A percentile compares a stretch with the other conserved stretches of the same genome.
These are phyloP conservation scores for Gadopsis marmoratus DNA, from an alignment of 2,797 vertebrate species.

Conservation along the genomic window DNA sequence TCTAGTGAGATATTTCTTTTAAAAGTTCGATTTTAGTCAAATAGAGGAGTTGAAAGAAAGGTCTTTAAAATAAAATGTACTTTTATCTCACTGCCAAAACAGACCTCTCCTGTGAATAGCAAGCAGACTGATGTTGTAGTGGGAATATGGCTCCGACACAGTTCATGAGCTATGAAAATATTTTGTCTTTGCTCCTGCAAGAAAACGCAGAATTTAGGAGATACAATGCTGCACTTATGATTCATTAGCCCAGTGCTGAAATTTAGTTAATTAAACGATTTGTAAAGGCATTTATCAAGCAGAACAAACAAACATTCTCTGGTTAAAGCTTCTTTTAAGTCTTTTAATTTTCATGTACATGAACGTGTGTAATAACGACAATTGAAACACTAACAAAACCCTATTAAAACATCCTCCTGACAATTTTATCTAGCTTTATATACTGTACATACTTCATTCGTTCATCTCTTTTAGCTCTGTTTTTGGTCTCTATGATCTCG, in stretches of 20 bases:
- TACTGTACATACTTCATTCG: too few species aligned
- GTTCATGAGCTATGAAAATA: constrained; percentile 51
- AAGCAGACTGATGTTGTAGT: constrained; percentile 28
- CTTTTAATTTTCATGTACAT: too few species aligned
- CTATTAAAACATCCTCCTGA: too few species aligned
- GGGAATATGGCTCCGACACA: constrained; percentile 37
- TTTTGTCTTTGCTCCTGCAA: constrained; percentile 30
- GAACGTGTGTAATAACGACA: too few species aligned
- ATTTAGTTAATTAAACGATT: background rate
- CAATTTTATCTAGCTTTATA: too few species aligned
- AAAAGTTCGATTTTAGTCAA: constrained; percentile 14
- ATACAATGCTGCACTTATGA: background rate
- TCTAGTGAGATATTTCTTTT: constrained; percentile 44
- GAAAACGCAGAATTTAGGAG: constrained; percentile 12
- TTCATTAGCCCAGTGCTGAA: background rate
- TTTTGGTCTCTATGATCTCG: too few species aligned
- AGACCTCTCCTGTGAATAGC: constrained; percentile 28
- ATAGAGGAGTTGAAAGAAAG: constrained; percentile 20
- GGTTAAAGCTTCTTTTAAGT: background rate
- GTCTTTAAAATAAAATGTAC: background rate
- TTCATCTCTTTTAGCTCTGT: background rate
- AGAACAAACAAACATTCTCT: background rate
- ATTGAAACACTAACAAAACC: too few species aligned
- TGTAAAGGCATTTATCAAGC: background rate
- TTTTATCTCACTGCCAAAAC: constrained; percentile 50